Base-by-base conservation (phyloP, 2,888 invertebrate genomes). In the Camponotus fellah region DNA sequence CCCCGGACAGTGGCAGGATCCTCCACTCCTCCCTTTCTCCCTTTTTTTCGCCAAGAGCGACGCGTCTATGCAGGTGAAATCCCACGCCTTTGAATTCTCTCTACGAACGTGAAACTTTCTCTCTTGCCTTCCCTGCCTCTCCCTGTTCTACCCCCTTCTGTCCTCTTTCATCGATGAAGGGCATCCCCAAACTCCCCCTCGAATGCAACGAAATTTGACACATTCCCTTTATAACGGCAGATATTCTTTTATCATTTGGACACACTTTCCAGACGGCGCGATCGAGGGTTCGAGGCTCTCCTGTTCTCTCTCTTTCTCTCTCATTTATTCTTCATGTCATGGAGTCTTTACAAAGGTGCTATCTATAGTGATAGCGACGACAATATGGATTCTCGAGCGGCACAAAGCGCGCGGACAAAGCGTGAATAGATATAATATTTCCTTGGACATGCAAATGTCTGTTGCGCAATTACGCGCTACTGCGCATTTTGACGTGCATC, bases 171-270 rank as follows among this genome's bases (percentile, higher is more conserved):
- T 43, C 46, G n/a, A 49, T 46, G 62, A 43, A 49, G 69, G 32
- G 68, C 40, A 56, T 43, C 80, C 43, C 53, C 69, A 62, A 26
- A 43, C 58, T 43, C 64, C 62, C 79, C 60, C 76, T 46, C 74
- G 60, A 56, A 74, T 83, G 77, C 83, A 79, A 26, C 74, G 89
- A 91, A 92, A 91, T 89, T 91, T 88, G 91, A 93, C 90, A 88
- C 91, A 89, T 85, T 85, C 87, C 87, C 87, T 84, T 88, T 87
- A 85, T 83, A 86, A 85, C 87, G 72, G 79, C 79, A 75, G 77
- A 89, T 91, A 91, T 86, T 90, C 91, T 86, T 92, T 92, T 92
- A 92, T 93, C 91, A 90, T 92, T 93, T 92, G 91, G 91, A 93
- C 91, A 92, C 92, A 91, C 91, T 92, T 89, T 89, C 85, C 65